Evolutionary conservation across 2,113 vertebrate genomes (phyloP).

Genomic region (Merops nubicus): DNA sequence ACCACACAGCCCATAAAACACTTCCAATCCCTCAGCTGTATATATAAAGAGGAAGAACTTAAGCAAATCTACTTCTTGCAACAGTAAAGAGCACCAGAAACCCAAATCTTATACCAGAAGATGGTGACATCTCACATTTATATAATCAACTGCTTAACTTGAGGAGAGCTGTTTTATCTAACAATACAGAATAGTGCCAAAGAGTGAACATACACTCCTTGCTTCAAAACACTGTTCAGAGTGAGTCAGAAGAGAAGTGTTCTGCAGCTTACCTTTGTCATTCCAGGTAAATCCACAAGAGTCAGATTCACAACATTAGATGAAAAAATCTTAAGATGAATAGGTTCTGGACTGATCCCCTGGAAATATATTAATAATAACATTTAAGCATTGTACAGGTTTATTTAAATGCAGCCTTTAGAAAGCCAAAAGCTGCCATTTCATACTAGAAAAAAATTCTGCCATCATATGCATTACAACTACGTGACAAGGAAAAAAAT

Average conservation of each 20-base stretch:
- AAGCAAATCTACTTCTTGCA: background rate
- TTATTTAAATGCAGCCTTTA: background rate
- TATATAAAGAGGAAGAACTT: background rate
- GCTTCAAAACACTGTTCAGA: background rate
- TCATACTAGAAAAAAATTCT: background rate
- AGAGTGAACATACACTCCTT: background rate
- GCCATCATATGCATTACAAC: background rate
- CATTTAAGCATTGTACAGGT: background rate
- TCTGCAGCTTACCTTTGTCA: constrained; percentile 89
- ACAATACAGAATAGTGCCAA: background rate
- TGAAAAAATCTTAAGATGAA: constrained; percentile 98
- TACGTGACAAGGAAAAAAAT: background rate
- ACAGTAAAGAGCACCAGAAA: background rate
- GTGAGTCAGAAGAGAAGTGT: background rate
- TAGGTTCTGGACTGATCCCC: constrained; percentile 96
- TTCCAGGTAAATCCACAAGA: constrained; percentile 95
- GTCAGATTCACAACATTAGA: constrained; percentile 95
- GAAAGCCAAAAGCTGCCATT: background rate
- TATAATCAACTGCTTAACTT: background rate
- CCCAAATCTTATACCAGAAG: background rate
- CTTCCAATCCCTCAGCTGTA: background rate
- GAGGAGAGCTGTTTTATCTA: background rate
- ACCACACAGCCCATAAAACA: background rate
- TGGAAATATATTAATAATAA: constrained; percentile 65
- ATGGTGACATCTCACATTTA: background rate